Evolutionary conservation across 2,888 invertebrate genomes (phyloP).

Genomic region (Geophilus truncorum): DNA sequence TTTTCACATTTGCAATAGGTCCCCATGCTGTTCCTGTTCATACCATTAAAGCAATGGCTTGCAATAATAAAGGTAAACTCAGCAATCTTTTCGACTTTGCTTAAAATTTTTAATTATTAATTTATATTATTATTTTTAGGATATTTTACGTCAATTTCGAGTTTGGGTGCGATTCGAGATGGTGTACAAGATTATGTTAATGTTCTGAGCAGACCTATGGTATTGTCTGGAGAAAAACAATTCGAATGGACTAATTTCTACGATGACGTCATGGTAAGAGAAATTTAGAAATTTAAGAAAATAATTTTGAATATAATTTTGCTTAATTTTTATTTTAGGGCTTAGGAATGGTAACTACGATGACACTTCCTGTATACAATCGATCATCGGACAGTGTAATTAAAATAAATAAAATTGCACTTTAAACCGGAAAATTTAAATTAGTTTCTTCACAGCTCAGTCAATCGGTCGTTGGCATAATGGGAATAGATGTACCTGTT

Average conservation of each 20-base stretch:
- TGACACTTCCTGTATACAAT: slow-evolving; percentile 52
- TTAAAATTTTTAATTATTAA: background rate
- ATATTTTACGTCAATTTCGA: background rate
- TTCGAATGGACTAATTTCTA: slow-evolving; percentile 44
- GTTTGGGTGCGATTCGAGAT: background rate
- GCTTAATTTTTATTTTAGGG: slow-evolving; percentile 44
- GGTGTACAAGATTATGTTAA: slow-evolving; percentile 41
- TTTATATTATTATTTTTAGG: background rate
- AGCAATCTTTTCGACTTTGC: background rate
- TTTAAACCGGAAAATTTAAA: no score
- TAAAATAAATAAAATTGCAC: background rate
- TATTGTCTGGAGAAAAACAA: slow-evolving; percentile 41
- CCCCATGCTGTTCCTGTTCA: slow-evolving; percentile 51
- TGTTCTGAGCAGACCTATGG: slow-evolving; percentile 45
- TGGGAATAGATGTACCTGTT: slow-evolving; percentile 52
- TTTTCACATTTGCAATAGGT: slow-evolving; percentile 54
- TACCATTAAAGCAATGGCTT: slow-evolving; percentile 51
- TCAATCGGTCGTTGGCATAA: slow-evolving; percentile 52
- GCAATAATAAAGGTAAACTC: slow-evolving; percentile 49
- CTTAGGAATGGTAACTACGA: slow-evolving; percentile 51
- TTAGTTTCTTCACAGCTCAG: slow-evolving; percentile 45
- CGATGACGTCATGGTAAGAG: slow-evolving; percentile 43
- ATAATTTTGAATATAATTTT: background rate
- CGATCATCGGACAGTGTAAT: slow-evolving; percentile 40
- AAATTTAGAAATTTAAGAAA: background rate